Percentiles rank a stretch among this genome's conserved stretches.
phyloP scores from a whole-genome alignment of 2,888 invertebrate genomes.

The Deilephila porcellus region DNA sequence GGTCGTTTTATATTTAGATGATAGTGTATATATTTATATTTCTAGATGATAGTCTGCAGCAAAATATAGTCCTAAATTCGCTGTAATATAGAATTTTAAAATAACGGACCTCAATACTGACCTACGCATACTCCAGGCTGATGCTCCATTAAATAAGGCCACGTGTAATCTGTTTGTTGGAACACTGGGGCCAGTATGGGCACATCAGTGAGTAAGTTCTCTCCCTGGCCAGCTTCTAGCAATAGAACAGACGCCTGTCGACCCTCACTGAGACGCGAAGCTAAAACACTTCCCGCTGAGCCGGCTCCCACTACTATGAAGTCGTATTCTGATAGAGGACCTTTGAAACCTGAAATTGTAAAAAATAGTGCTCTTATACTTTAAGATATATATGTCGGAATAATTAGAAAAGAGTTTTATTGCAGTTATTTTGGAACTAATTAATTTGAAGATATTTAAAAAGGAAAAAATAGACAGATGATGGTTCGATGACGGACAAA shows the following conservation, averaged over 20 bases:
- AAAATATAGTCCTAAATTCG: no score
- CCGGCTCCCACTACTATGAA: slow-evolving; percentile 84
- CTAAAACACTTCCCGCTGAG: slow-evolving; percentile 82
- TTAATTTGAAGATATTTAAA: no score
- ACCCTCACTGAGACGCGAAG: slow-evolving; percentile 78
- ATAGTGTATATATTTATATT: no score
- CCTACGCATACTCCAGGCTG: slow-evolving; percentile 82
- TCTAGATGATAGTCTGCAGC: no score
- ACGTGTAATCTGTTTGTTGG: slow-evolving; percentile 74
- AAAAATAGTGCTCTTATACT: neutral
- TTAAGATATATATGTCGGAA: no score
- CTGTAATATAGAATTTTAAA: neutral
- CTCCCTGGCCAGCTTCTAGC: slow-evolving; percentile 79
- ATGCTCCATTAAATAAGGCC: slow-evolving; percentile 84
- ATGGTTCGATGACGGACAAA: no score
- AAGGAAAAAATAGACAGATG: no score
- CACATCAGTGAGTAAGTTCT: slow-evolving; percentile 71
- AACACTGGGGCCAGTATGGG: slow-evolving; percentile 75
- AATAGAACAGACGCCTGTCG: slow-evolving; percentile 75
- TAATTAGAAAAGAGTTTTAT: no score
- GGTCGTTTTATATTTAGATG: no score
- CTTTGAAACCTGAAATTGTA: slow-evolving; percentile 63
- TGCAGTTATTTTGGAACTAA: no score
- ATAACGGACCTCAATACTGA: slow-evolving; percentile 31
- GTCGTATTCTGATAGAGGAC: slow-evolving; percentile 71